Evolutionary conservation across 2,888 invertebrate species (phyloP), one percentile per base, ranked within the genome.

Genomic region (Listrodromus nycthemerus): DNA sequence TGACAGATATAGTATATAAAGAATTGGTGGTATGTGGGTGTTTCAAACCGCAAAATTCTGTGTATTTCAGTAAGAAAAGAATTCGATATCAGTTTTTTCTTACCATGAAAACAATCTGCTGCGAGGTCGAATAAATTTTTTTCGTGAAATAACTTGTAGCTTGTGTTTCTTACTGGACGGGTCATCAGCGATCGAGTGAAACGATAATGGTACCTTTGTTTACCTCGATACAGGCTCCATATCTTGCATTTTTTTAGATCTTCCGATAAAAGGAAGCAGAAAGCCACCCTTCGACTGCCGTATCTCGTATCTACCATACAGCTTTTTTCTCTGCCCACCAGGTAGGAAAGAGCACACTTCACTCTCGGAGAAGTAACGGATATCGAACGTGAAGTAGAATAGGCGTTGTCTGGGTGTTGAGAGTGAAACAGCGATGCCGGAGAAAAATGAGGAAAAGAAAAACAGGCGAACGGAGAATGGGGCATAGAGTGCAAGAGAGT

Each of bases 361-460:
- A 52, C 76, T 69, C 65, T 55, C 37, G 19, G 33, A 58, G 70
- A 45, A 70, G 65, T 58, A 81, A 76, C 70, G 66, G 58, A 78
- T 82, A 70, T 79, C 27, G 63, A 69, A 41, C 63, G 21, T 41
- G 13, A 71, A 66, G 66, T 45, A 67, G 30, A 73, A 61, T 80
- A 63, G 61, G 7, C 41, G 67, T 48, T 16, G 45, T 61, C 63
- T 67, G 70, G 48, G 66, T 55, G 24, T 76, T 65, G 70, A 48
- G 71, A 52, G 66, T 30, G 71, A 75, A 65, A 30, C 45, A 67
- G 75, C 55, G 71, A 71, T 83, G 75, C 61, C 52, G 58, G 55
- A 21, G 66, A 58, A 61, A 80, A 76, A 66, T 70, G 63, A 75
- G 13, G 67, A 63, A 74, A 73, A 33, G 65, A 27, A 71, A 61